A percentile compares a stretch with the other conserved stretches of the same genome.
phyloP scores from a whole-genome alignment of 2,113 vertebrate genomes.

The Eira barbara region DNA sequence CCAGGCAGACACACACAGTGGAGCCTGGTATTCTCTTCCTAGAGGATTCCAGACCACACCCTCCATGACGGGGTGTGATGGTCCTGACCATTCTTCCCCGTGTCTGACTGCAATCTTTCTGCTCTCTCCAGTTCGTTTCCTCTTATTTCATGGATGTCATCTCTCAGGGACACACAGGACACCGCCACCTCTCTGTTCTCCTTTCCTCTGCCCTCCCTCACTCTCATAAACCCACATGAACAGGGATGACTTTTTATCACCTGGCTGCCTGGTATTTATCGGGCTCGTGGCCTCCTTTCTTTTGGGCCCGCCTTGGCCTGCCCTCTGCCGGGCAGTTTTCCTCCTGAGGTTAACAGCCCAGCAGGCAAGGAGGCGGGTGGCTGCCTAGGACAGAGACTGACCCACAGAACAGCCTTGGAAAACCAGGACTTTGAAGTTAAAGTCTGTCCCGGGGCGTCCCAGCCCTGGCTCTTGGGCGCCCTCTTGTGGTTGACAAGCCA shows the following conservation, averaged over 20 bases:
- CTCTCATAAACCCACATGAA: background rate
- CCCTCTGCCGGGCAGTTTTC: background rate
- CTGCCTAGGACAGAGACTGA: rapidly evolving
- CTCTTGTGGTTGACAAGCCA: slow-evolving; percentile 24
- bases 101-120: background rate
- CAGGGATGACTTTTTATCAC: background rate
- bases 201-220: background rate
- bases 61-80: background rate
- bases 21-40: background rate
- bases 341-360: background rate
- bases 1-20: no score
- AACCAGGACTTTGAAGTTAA: rapidly evolving
- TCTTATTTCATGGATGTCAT: background rate
- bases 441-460: rapidly evolving
- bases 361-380: background rate
- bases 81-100: background rate
- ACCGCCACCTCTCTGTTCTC: background rate
- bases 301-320: no score
- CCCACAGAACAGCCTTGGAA: rapidly evolving
- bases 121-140: background rate
- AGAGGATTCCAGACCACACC: background rate
- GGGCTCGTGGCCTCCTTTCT: background rate
- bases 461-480: slow-evolving; percentile 35
- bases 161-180: background rate
- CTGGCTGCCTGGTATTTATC: background rate